A percentile compares a stretch with the other conserved stretches of the same genome.
Conservation (phyloP, 2,888 invertebrate species). For the Epinotia bilunana region DNA sequence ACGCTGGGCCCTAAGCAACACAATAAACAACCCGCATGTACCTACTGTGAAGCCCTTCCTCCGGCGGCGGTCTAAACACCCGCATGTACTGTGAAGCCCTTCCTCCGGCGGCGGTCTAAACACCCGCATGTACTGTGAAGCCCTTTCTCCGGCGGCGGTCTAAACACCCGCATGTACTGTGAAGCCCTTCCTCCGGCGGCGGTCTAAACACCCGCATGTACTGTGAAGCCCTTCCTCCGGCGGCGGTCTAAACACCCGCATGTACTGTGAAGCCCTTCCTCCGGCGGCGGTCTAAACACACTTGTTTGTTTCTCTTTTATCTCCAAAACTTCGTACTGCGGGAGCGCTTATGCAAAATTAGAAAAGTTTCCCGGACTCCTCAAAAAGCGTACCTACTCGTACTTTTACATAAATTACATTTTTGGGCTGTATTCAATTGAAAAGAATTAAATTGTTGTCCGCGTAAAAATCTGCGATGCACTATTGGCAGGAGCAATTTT, state of each 20-base stretch:
- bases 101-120: background rate
- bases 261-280: background rate
- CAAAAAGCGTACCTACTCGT: background rate
- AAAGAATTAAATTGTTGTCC: no score
- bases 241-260: background rate
- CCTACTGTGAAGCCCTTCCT: background rate
- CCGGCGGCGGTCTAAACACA: background rate
- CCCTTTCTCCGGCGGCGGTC: background rate
- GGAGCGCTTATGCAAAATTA: conserved; percentile 38
- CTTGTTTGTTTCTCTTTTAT: conserved; percentile 26
- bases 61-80: background rate
- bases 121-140: background rate
- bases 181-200: background rate
- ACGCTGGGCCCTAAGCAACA: background rate
- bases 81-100: background rate
- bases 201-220: conserved; percentile 1
- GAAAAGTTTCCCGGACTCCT: conserved; percentile 28
- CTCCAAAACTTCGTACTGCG: conserved; percentile 11
- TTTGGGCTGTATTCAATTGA: no score
- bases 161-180: background rate
- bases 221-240: background rate
- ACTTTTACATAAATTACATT: background rate
- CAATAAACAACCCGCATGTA: conserved; percentile 19
- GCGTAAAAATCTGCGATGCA: no score
- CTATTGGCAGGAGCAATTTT: no score